These are phyloP conservation scores for Podarcis raffonei DNA, from an alignment of 2,113 vertebrate species.

Conservation along the genomic window DNA sequence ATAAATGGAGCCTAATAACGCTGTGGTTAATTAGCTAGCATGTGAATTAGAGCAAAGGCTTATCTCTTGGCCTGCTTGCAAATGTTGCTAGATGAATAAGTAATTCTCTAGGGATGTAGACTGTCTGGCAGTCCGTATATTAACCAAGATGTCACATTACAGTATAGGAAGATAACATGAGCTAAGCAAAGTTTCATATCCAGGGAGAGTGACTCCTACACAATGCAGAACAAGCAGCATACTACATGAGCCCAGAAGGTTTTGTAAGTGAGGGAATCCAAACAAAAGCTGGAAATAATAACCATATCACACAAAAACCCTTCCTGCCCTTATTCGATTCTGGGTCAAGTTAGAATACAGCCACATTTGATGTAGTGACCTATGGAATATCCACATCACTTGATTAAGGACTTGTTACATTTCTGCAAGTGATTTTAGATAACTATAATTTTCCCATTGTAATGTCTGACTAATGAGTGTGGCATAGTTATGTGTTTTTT, in stretches of 20 bases:
- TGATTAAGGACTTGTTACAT: not conserved
- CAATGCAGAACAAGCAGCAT: not conserved
- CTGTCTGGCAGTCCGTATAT: not conserved
- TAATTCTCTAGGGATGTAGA: not conserved
- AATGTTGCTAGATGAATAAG: not conserved
- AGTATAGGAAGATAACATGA: not conserved
- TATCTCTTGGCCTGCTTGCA: not conserved
- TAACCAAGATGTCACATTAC: conserved; percentile 7
- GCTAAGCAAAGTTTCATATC: not conserved
- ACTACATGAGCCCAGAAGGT: not conserved
- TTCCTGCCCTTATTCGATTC: not conserved
- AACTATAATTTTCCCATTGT: not conserved
- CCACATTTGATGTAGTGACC: not conserved
- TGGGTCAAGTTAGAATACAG: not conserved
- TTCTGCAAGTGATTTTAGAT: not conserved
- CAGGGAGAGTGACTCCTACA: not conserved
- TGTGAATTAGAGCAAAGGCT: not conserved
- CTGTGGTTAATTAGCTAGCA: not conserved
- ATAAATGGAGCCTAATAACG: not conserved
- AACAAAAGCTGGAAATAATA: not conserved
- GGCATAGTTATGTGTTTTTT: not conserved
- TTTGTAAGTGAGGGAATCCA: conserved; percentile 1
- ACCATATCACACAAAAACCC: not conserved
- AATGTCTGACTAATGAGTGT: not conserved
- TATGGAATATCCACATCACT: not conserved